Percentiles rank a stretch among this genome's conserved stretches.
Evolutionary conservation across 53 echinoderm and acorn worm genomes (phyloP).

Genomic region (Echinometra lucunter): DNA sequence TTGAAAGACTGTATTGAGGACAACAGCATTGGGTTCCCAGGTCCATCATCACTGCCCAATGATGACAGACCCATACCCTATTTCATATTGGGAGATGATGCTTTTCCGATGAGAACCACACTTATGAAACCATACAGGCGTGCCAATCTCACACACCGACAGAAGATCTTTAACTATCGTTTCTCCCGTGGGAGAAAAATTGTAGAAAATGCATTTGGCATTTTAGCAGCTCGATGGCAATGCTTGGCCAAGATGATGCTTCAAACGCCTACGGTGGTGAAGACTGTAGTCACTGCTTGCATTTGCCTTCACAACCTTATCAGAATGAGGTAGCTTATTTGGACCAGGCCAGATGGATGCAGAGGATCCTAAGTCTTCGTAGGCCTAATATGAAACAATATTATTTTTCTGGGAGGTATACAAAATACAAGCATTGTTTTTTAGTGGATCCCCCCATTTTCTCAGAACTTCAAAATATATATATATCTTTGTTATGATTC

Average conservation of each 20-base stretch:
- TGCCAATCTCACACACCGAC: neutral
- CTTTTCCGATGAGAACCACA: neutral
- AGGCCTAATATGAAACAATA: too few relatives aligned
- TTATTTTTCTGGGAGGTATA: too few relatives aligned
- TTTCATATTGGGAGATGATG: constrained; percentile 34
- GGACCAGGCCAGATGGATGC: neutral
- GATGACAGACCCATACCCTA: constrained; percentile 18
- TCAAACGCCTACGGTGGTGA: constrained; percentile 13
- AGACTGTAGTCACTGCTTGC: constrained; percentile 41
- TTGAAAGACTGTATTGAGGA: constrained; percentile 24
- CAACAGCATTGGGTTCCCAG: constrained; percentile 5
- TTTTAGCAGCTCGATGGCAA: neutral
- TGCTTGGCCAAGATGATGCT: constrained; percentile 9
- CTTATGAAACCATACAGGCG: neutral
- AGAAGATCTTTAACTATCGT: constrained; percentile 49
- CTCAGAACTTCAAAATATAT: too few relatives aligned
- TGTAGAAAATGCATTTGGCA: constrained; percentile 47
- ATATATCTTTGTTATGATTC: too few relatives aligned
- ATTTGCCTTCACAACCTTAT: constrained; percentile 55
- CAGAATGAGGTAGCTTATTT: constrained; percentile 28
- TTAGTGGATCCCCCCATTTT: too few relatives aligned
- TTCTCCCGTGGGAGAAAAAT: neutral
- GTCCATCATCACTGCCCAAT: neutral
- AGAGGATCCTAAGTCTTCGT: too few relatives aligned
- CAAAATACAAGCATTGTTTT: too few relatives aligned